phyloP scores from a whole-genome alignment of 2,888 invertebrate species.

The Pammene aurita region DNA sequence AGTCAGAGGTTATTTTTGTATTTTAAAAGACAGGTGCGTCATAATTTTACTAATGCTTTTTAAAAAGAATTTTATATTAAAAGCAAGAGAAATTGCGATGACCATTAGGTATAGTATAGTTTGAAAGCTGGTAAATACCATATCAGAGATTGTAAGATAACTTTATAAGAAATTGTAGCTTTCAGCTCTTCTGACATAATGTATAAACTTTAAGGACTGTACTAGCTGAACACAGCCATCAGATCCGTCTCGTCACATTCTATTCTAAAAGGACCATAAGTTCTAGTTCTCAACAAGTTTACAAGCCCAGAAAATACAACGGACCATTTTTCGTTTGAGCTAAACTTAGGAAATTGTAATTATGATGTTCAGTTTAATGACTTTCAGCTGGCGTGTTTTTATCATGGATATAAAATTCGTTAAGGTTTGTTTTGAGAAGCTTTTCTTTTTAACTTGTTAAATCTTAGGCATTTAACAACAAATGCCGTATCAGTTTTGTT shows the following conservation, averaged over 20 bases:
- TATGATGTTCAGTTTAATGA: slow-evolving; percentile 27
- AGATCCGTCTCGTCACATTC: slow-evolving; percentile 10
- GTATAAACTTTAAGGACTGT: slow-evolving; percentile 17
- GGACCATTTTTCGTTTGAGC: slow-evolving; percentile 27
- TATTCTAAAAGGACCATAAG: slow-evolving; percentile 15
- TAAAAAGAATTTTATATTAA: too few species aligned
- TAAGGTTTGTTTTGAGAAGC: too few species aligned
- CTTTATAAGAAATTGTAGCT: slow-evolving; percentile 13
- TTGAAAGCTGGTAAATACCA: slow-evolving; percentile 4
- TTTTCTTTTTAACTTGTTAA: too few species aligned
- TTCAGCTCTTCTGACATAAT: not conserved
- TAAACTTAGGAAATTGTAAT: slow-evolving; percentile 30
- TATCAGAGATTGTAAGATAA: slow-evolving; percentile 3
- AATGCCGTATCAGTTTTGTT: not conserved
- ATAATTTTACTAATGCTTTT: too few species aligned
- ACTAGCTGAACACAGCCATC: slow-evolving; percentile 16
- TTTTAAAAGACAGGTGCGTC: too few species aligned
- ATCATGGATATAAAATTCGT: too few species aligned
- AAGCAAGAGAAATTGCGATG: too few species aligned
- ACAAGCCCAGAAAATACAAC: not conserved
- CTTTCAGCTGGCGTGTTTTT: too few species aligned
- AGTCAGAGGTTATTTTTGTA: too few species aligned
- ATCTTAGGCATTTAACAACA: too few species aligned
- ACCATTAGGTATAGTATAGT: too few species aligned
- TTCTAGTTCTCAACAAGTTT: slow-evolving; percentile 13